Percentiles rank a stretch among this genome's conserved stretches.
phyloP scores from a whole-genome alignment of 2,113 vertebrate genomes.

The Psettodes erumei region DNA sequence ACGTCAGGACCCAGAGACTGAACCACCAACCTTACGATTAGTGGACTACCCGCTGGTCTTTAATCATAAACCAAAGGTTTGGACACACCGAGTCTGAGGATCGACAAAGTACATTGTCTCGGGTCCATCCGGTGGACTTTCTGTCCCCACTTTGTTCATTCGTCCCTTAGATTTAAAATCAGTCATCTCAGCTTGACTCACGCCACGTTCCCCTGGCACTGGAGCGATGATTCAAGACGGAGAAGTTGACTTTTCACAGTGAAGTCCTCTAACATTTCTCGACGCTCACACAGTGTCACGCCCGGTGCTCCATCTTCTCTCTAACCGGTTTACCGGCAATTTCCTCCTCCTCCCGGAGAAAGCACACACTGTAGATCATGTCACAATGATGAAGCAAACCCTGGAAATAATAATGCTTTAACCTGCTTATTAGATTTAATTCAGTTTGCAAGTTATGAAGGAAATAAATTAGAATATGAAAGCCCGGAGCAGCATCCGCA shows the following conservation, averaged over 20 bases:
- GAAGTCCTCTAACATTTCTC: background rate
- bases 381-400: constrained; percentile 34
- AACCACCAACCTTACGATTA: too few relatives aligned
- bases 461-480: constrained; percentile 44
- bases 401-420: constrained; percentile 23
- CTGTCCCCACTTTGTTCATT: too few relatives aligned
- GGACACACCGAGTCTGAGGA: too few relatives aligned
- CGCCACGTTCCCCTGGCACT: background rate
- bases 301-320: background rate
- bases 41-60: too few relatives aligned
- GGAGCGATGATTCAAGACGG: background rate
- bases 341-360: constrained; percentile 8
- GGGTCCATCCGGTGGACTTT: too few relatives aligned
- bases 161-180: too few relatives aligned
- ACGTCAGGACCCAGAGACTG: too few relatives aligned
- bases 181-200: too few relatives aligned
- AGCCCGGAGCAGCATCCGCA: background rate
- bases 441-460: constrained; percentile 41
- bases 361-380: background rate
- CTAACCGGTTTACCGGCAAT: constrained; percentile 18
- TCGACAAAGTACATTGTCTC: too few relatives aligned
- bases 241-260: background rate
- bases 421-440: constrained; percentile 35
- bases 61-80: too few relatives aligned
- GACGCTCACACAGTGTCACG: background rate